Evolutionary conservation across 2,113 vertebrate genomes (phyloP).

Genomic region (Gnathonemus longibarbis): DNA sequence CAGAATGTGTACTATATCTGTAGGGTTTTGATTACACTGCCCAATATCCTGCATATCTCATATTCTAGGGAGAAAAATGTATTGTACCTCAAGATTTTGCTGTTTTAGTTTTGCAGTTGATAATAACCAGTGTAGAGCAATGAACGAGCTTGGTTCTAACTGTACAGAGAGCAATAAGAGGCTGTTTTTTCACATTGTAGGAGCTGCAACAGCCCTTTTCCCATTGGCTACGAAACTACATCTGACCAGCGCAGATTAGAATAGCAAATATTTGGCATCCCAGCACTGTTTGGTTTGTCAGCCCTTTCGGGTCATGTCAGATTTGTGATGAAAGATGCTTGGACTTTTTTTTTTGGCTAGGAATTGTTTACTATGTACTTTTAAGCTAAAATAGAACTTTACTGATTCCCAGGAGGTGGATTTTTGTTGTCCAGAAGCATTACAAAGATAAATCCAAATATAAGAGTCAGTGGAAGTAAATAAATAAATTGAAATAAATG

Average conservation of each 20-base stretch:
- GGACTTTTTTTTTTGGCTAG: constrained; percentile 11
- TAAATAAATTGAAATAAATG: neutral
- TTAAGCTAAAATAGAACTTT: neutral
- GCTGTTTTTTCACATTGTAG: constrained; percentile 31
- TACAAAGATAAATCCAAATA: neutral
- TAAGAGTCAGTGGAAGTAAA: neutral
- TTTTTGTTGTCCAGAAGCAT: neutral
- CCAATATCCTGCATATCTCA: neutral
- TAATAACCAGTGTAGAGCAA: neutral
- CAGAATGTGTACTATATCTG: neutral
- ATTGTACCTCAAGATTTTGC: neutral
- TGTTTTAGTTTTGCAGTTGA: neutral
- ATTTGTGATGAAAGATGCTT: neutral
- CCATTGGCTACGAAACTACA: neutral
- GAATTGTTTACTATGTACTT: constrained; percentile 20
- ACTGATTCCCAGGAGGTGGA: neutral
- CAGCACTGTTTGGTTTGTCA: constrained; percentile 33
- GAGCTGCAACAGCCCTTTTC: constrained; percentile 15
- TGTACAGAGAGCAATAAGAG: constrained; percentile 25
- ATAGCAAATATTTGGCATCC: constrained; percentile 36
- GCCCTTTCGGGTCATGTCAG: constrained; percentile 12
- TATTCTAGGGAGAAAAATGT: neutral
- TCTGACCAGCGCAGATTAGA: constrained; percentile 25
- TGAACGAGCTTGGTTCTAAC: constrained; percentile 20
- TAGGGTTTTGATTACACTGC: neutral